Evolutionary conservation across 37 sponge, comb jelly and placozoan species (phyloP), one percentile per base, ranked within the genome.

Genomic region (Beroe forskalii): DNA sequence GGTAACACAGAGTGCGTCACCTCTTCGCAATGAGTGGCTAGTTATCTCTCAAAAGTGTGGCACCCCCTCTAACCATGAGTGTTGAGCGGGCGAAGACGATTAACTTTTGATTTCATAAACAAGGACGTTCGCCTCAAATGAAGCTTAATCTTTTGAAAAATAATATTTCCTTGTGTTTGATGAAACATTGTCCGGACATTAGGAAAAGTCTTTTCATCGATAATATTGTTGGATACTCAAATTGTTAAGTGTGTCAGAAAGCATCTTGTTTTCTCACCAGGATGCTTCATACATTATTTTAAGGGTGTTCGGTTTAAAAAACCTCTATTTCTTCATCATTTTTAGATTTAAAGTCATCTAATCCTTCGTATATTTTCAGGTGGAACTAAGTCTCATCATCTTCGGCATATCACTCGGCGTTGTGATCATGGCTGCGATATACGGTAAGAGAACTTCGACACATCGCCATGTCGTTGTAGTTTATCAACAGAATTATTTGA

Each of bases 361-460:
- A 55, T 55, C 17, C 60, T 55, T 55, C 60, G 14, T 55, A 20
- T 55, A 17, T n/a, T 48, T 48, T 30, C 86, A 80, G 86, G 86
- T 80, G 14, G 86, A 80, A 25, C 48, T 80, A 17, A 80, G 86
- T 80, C 86, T 80, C 8, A 80, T 80, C 28, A 80, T 80, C 28
- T 80, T 80, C 35, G 86, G 86, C 40, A 80, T 80, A 44, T 80
- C 86, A 23, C 48, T 80, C 14, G 86, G 86, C 3, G 86, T 80
- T 25, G 86, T 80, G 14, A 80, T 80, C 24, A 80, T 80, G 86
- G 86, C 86, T 23, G 86, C 86, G 40, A 80, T 80, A 17, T 80
- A 80, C 55, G 86, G 86, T 80, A 43, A 80, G 38, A 23, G 38
- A 27, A 8, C 20, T 66, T 25, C 67, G 6, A 27, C 76, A 27